Evolutionary conservation across 2,113 vertebrate genomes (phyloP), one percentile per base, ranked within the genome.

Genomic region (Verasper variegatus): DNA sequence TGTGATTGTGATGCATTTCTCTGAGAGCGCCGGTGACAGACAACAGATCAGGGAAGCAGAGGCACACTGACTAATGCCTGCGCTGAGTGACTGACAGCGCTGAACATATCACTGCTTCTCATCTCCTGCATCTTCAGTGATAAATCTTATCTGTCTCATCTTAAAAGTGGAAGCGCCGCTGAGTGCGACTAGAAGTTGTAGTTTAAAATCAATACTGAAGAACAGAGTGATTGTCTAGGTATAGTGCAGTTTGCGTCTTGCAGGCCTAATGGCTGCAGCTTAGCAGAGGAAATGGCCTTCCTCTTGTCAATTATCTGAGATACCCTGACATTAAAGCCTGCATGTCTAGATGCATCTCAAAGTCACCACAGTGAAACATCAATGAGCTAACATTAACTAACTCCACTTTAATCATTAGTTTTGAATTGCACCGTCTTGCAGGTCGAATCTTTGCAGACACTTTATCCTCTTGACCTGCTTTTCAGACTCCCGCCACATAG

Each of bases 51-150:
- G 83, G 86, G 80, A 74, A 78, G 74, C 78, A 20, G 69, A 71
- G 81, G 81, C 71, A 4, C 40, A 20, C 86, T 88, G 91, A 91
- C 89, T 91, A 89, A 92, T 83, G 85, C 83, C 79, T 13, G 78
- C 51, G 52, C 31, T 87, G 86, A 89, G 79, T 91, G 92, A 93
- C 69, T 92, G 92, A 90, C 92, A 88, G 91, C 74, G 37, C 24
- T 12, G 62, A 80, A 86, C 86, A 37, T 69, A 87, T 85, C 89
- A 70, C 84, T 23, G 74, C 85, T 83, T 86, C 79, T 91, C 81
- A 89, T 91, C 91, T 86, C 74, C 86, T 58, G 75, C 64, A 45
- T 75, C 81, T 69, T 77, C 10, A 21, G 69, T 72, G 82, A 91
- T 90, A 82, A 86, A 91, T 92, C 86, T 82, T 75, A 75, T 78